Evolutionary conservation across 2,888 invertebrate species (phyloP), one percentile per base, ranked within the genome.

Genomic region (Alsophila aescularia): DNA sequence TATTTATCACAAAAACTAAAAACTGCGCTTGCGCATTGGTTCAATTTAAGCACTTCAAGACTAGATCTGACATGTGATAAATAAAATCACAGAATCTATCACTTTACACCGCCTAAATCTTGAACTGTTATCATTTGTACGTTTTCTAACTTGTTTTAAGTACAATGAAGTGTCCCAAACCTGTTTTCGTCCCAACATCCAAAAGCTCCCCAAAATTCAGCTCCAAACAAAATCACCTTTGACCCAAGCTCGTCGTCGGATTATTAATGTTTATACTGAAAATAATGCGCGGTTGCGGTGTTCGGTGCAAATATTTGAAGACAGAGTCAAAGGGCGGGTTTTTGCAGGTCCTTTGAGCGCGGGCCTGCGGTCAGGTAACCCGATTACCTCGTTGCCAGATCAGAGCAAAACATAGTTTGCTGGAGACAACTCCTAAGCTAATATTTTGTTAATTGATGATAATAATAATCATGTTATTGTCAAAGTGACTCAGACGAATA

Each of bases 261-360:
- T 89, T 90, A 90, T 89, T 83, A 56, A 77, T 88, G 88, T 90
- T 89, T 88, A 83, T 85, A 80, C 83, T 76, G 85, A 86, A 89
- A 90, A 90, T 90, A 89, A 90, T 87, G 85, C 85, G 81, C 81
- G 83, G 85, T 85, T 79, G 84, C 71, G 85, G 85, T 72, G 75
- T 85, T 83, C 77, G 79, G 73, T 62, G 79, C 89, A 90, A 90
- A 91, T 90, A 90, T 90, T 90, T 90, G 86, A 85, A 87, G 85
- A 84, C 73, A 75, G 58, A 81, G 84, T 89, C 87, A 90, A 90
- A 90, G 90, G 86, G 81, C 73, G 75, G 84, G 80, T 87, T 89
- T 88, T 90, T 87, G 87, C 83, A 70, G 78, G 81, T 71, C 86
- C 88, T 89, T 89, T 89, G 89, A 85, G 77, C 66, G 60, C 73